phyloP scores from a whole-genome alignment of 1,140 invertebrate species.

The Platyura marginata region DNA sequence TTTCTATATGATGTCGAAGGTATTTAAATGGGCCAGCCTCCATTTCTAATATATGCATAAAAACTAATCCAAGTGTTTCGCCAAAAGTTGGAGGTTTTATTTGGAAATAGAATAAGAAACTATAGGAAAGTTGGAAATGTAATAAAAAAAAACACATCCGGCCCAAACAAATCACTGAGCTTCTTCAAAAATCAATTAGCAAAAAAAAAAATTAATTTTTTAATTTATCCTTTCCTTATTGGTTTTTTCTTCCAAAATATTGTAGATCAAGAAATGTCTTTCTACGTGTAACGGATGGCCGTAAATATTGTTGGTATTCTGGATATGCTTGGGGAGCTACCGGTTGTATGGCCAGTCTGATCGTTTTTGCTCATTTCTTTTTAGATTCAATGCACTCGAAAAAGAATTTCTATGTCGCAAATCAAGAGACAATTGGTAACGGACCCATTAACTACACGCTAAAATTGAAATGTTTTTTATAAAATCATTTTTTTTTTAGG shows the following conservation, averaged over 20 bases:
- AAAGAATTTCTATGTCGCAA: conserved; percentile 27
- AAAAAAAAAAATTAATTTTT: conserved; percentile 5
- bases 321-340: conserved; percentile 60
- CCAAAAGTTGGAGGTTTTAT: too few species aligned
- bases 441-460: neutral
- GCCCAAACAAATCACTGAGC: too few species aligned
- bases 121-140: too few species aligned
- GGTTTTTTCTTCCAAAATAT: too few species aligned
- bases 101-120: too few species aligned
- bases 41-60: too few species aligned
- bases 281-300: conserved; percentile 57
- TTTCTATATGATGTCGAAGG: too few species aligned
- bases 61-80: too few species aligned
- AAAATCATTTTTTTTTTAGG: conserved; percentile 30
- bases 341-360: conserved; percentile 41
- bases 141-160: too few species aligned
- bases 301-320: conserved; percentile 72
- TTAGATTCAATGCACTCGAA: conserved; percentile 44
- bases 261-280: conserved; percentile 69
- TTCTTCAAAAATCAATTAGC: too few species aligned
- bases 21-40: too few species aligned
- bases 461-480: conserved; percentile 5
- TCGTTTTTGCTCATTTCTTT: conserved; percentile 61
- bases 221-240: conserved; percentile 1
- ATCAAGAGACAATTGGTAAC: conserved; percentile 43